Evolutionary conservation across 2,797 vertebrate genomes (phyloP), one percentile per base, ranked within the genome.

Genomic region (Catharus ustulatus): DNA sequence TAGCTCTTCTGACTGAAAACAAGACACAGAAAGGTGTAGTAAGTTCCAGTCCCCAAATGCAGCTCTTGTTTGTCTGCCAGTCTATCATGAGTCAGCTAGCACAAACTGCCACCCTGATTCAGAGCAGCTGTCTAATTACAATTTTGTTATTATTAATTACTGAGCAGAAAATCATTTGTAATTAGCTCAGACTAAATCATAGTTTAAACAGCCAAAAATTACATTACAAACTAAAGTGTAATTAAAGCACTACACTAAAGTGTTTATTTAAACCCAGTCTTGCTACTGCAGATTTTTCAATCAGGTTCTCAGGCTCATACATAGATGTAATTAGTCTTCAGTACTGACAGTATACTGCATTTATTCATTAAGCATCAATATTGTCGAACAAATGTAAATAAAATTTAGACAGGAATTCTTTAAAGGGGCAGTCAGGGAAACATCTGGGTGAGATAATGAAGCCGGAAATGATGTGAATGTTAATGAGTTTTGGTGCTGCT

Each of bases 71-170:
- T 96, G 87, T 97, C 94, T 97, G 97, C 97, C 98, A 98, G 96
- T 97, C 97, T 98, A 98, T 98, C 98, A 93, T 98, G 98, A 98
- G 97, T 98, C 98, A 98, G 98, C 98, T 97, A 96, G 97, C 94
- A 97, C 84, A 98, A 97, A 98, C 97, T 98, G 97, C 98, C 96
- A 85, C 97, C 97, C 97, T 98, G 98, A 98, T 98, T 98, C 97
- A 97, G 88, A 98, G 98, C 98, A 98, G 98, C 98, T 99, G 98
- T 98, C 98, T 99, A 99, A 99, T 99, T 99, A 98, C 98, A 98
- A 99, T 98, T 98, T 98, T 99, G 98, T 98, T 99, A 98, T 99
- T 99, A 99, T 99, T 99, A 99, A 99, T 98, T 98, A 98, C 98
- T 94, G 97, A 98, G 98, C 95, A 97, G 98, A 98, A 98, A 99